A percentile compares a stretch with the other conserved stretches of the same genome.
Conservation (phyloP, 2,113 vertebrate species). For the Ptyas mucosa region DNA sequence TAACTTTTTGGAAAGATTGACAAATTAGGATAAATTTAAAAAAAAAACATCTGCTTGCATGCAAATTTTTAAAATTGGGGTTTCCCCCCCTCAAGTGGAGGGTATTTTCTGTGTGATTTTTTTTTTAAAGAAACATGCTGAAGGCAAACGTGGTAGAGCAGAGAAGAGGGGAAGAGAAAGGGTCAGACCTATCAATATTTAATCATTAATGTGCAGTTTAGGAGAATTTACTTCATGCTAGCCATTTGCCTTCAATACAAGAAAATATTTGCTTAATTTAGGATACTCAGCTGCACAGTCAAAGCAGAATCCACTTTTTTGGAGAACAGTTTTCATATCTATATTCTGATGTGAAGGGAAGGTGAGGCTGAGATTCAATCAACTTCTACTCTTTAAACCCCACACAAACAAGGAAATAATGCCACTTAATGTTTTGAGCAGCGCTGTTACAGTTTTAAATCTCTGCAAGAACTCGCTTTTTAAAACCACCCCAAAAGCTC, state of each 20-base stretch:
- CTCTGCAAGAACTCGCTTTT: not conserved
- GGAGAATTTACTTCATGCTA: constrained; percentile 16
- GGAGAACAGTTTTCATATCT: constrained; percentile 5
- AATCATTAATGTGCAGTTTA: constrained; percentile 18
- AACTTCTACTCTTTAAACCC: not conserved
- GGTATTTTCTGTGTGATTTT: constrained; percentile 13
- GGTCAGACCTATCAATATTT: not conserved
- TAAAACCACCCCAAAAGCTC: not conserved
- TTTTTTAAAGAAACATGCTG: not conserved
- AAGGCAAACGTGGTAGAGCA: not conserved
- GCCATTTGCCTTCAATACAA: constrained; percentile 32
- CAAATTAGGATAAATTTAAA: constrained; percentile 17
- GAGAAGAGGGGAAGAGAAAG: not conserved
- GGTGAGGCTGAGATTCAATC: not conserved
- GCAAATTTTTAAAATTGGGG: constrained; percentile 21
- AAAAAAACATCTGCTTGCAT: constrained; percentile 24
- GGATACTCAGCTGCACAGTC: constrained; percentile 39
- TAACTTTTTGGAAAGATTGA: constrained; percentile 14
- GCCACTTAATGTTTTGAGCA: not conserved
- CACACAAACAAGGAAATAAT: not conserved
- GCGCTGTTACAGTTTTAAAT: not conserved
- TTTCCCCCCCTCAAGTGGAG: constrained; percentile 14
- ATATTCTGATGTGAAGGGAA: constrained; percentile 9
- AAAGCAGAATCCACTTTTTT: constrained; percentile 14
- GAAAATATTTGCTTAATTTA: constrained; percentile 34